Percentiles rank a stretch among this genome's conserved stretches.
Conservation (phyloP, 1,140 invertebrate species). For the Magallana angulata region DNA sequence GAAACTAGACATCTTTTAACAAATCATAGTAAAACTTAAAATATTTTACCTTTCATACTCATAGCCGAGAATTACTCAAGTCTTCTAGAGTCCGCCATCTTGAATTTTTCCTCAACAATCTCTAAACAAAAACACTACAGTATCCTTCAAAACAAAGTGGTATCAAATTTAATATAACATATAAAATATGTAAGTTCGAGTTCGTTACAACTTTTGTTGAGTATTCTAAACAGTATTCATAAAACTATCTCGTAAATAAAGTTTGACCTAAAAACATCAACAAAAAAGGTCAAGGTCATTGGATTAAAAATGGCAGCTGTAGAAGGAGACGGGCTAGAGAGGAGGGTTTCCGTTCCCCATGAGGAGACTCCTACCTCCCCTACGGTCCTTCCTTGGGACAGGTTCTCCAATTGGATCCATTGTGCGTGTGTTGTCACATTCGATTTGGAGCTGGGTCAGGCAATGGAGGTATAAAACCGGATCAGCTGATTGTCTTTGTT, state of each 20-base stretch:
- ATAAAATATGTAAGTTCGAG: no score
- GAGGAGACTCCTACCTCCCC: conserved; percentile 62
- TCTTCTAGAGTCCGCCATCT: conserved; percentile 69
- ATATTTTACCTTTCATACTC: conserved; percentile 26
- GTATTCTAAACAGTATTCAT: no score
- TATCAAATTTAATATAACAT: no score
- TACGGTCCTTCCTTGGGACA: conserved; percentile 79
- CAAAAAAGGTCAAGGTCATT: conserved; percentile 57
- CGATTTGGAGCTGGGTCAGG: conserved; percentile 98
- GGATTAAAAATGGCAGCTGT: conserved; percentile 51
- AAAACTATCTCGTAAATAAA: no score
- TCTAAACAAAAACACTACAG: conserved; percentile 42
- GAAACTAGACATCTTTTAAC: no score
- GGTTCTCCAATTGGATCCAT: conserved; percentile 95
- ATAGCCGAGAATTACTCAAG: conserved; percentile 42
- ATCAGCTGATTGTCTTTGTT: conserved; percentile 38
- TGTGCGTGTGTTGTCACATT: conserved; percentile 98
- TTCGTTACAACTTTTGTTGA: no score
- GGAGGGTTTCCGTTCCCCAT: not conserved
- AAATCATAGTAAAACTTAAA: no score
- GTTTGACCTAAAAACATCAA: conserved; percentile 23
- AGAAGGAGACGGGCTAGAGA: conserved; percentile 33
- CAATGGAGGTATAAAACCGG: conserved; percentile 88
- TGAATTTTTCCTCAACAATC: conserved; percentile 61
- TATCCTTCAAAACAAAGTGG: not conserved